A percentile compares a stretch with the other conserved stretches of the same genome.
Evolutionary conservation across 1,140 invertebrate genomes (phyloP).

Genomic region (Antheraea pernyi): DNA sequence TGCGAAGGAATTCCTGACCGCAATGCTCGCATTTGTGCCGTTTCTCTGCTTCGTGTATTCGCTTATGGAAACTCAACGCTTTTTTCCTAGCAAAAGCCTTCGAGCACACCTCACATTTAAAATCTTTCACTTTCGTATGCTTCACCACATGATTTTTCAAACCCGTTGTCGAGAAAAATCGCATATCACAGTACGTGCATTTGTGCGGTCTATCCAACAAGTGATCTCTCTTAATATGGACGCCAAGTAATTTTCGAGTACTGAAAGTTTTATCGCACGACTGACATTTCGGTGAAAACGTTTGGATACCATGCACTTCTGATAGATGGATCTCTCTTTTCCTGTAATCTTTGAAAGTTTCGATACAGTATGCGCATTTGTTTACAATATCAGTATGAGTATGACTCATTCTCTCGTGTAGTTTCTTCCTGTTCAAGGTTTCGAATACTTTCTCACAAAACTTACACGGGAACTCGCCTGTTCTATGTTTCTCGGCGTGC

Average conservation of each 20-base stretch:
- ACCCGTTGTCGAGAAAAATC: constrained; percentile 66
- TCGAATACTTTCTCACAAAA: constrained; percentile 53
- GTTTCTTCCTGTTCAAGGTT: constrained; percentile 41
- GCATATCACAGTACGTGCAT: constrained; percentile 66
- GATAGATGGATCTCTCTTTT: constrained; percentile 62
- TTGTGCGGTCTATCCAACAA: constrained; percentile 62
- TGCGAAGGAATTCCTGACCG: constrained; percentile 72
- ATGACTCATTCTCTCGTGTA: constrained; percentile 48
- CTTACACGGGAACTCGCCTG: constrained; percentile 64
- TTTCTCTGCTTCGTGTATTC: constrained; percentile 68
- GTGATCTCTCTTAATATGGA: constrained; percentile 59
- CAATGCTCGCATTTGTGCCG: constrained; percentile 66
- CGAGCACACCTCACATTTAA: constrained; percentile 73
- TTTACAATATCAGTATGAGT: constrained; percentile 28
- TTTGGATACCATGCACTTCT: constrained; percentile 56
- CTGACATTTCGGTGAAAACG: constrained; percentile 53
- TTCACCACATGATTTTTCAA: constrained; percentile 63
- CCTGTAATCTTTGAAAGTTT: constrained; percentile 43
- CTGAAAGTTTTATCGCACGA: constrained; percentile 65
- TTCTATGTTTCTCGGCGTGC: constrained; percentile 57
- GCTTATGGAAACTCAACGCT: constrained; percentile 78
- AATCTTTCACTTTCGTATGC: constrained; percentile 63
- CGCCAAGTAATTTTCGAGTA: constrained; percentile 55
- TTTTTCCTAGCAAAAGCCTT: constrained; percentile 78
- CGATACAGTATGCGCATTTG: constrained; percentile 50